Evolutionary conservation across 1,140 invertebrate genomes (phyloP), one percentile per base, ranked within the genome.

Genomic region (Ceratina japonica): DNA sequence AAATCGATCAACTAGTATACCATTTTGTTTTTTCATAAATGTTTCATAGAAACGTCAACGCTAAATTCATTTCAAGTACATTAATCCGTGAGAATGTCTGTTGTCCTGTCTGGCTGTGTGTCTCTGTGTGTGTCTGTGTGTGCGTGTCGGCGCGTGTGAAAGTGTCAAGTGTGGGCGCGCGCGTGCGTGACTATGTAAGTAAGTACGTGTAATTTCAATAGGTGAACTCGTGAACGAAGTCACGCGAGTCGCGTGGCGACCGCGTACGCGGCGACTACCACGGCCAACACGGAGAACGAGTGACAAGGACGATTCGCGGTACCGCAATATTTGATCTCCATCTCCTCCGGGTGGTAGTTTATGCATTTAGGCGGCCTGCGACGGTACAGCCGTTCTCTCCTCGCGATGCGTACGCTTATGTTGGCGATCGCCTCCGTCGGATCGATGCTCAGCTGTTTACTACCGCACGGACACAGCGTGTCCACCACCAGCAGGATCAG

Each of bases 401-500:
- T 91, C 88, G 94, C 90, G 88, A 91, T 91, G 88, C 92, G 93
- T 76, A 93, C 92, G 13, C 90, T 90, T 1, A 90, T 82, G 27
- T 92, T 90, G 84, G 87, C 94, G 89, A 83, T 91, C 85, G 79
- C 94, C 90, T 97, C 96, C 82, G 95, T 95, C 2, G 97, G 95
- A 52, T 94, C 94, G 83, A 97, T 96, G 88, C 96, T 96, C 59
- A 97, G 92, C 87, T 96, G 95, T 90, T 97, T 97, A 83, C 95
- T 96, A 44, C 96, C 96, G 91, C 97, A 98, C 51, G 97, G 96
- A 92, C 97, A 98, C 73, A 97, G 90, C 0, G 97, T 98, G 89
- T 98, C 97, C 65, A 98, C 97, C 58, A 98, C 97, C 31, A 98
- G 92, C 71, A 98, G 92, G 69, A 98, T 97, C 63, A 98, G 92